A percentile compares a stretch with the other conserved stretches of the same genome.
phyloP scores from a whole-genome alignment of 2,888 invertebrate species.

The Himalopsyche japonica region DNA sequence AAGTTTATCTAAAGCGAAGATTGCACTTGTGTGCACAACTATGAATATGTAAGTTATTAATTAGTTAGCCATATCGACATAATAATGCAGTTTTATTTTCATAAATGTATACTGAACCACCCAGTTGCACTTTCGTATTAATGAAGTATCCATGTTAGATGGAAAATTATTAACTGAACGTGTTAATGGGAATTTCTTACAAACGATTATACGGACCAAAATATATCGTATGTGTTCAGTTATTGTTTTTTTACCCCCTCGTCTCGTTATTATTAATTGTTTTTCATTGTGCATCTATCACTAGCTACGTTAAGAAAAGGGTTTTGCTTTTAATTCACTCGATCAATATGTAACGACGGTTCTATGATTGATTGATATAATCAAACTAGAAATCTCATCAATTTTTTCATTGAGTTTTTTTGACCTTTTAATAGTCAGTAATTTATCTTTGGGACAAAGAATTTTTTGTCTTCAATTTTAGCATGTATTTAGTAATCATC shows the following conservation, averaged over 20 bases:
- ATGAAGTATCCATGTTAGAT: slow-evolving; percentile 16
- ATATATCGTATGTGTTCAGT: slow-evolving; percentile 23
- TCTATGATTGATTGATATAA: neutral
- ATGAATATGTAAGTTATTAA: too few species aligned
- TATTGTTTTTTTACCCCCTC: slow-evolving; percentile 27
- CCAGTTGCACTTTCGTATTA: slow-evolving; percentile 19
- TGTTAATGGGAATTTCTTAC: slow-evolving; percentile 35
- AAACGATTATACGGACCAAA: slow-evolving; percentile 28
- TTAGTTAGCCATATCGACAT: too few species aligned
- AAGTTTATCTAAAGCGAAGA: too few species aligned
- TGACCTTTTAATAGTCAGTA: neutral
- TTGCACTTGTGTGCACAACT: too few species aligned
- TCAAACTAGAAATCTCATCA: neutral
- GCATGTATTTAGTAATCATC: too few species aligned
- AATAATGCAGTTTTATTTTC: too few species aligned
- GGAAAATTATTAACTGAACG: slow-evolving; percentile 29
- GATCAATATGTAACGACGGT: neutral
- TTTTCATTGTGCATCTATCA: slow-evolving; percentile 6
- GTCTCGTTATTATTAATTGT: slow-evolving; percentile 14
- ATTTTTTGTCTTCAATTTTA: neutral
- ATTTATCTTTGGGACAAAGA: neutral
- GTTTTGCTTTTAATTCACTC: neutral
- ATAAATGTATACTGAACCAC: neutral
- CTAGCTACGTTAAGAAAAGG: neutral
- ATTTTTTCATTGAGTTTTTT: neutral